Evolutionary conservation across 2,888 invertebrate genomes (phyloP).

Genomic region (Rhyacophila evoluta): DNA sequence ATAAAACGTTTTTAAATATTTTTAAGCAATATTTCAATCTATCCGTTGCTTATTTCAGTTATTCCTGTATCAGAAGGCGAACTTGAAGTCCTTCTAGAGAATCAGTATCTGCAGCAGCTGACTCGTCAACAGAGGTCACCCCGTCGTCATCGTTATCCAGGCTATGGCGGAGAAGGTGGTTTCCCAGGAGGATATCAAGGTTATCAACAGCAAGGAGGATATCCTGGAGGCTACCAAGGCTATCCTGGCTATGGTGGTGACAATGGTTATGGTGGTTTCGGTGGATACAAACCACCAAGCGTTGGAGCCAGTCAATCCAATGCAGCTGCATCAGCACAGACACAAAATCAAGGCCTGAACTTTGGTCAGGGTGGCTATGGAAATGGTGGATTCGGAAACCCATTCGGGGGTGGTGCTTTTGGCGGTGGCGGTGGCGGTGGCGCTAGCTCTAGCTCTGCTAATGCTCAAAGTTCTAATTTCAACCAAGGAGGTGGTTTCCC

Average conservation of each 20-base stretch:
- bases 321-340: slow-evolving; percentile 43
- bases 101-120: background rate
- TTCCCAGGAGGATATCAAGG: slow-evolving; percentile 30
- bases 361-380: slow-evolving; percentile 41
- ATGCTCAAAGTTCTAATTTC: slow-evolving; percentile 49
- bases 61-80: slow-evolving; percentile 51
- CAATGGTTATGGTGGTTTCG: slow-evolving; percentile 16
- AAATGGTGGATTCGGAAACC: slow-evolving; percentile 36
- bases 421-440: slow-evolving; percentile 48
- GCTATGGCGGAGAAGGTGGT: slow-evolving; percentile 25
- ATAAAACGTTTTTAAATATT: background rate
- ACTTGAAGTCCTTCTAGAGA: slow-evolving; percentile 40
- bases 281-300: slow-evolving; percentile 31
- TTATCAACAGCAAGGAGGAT: slow-evolving; percentile 37
- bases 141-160: slow-evolving; percentile 37
- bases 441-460: slow-evolving; percentile 49
- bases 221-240: slow-evolving; percentile 32
- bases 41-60: slow-evolving; percentile 50
- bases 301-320: slow-evolving; percentile 51
- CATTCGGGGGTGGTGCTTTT: no score
- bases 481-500: slow-evolving; percentile 52
- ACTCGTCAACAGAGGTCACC: background rate
- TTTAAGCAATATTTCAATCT: no score
- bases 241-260: slow-evolving; percentile 33
- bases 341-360: slow-evolving; percentile 35